Evolutionary conservation across 2,888 invertebrate species (phyloP).

Genomic region (Sipunculus nudus): DNA sequence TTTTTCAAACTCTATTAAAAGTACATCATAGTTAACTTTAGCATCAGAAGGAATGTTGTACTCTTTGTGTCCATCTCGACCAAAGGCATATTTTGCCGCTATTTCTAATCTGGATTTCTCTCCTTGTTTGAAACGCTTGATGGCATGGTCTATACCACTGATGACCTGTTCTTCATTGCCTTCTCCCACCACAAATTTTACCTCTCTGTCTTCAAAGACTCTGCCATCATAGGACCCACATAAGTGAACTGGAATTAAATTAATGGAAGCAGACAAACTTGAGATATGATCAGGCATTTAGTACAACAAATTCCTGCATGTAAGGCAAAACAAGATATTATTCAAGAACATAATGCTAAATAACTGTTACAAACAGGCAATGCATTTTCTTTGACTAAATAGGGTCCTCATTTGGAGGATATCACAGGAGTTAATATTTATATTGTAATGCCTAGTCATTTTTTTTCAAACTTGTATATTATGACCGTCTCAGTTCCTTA

Average conservation of each 20-base stretch:
- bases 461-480: no score
- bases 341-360: no score
- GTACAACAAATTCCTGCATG: no score
- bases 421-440: no score
- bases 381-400: no score
- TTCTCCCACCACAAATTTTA: conserved; percentile 87
- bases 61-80: conserved; percentile 75
- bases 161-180: conserved; percentile 80
- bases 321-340: no score
- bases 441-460: no score
- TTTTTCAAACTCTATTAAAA: conserved; percentile 85
- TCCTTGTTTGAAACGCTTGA: conserved; percentile 79
- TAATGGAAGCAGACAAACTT: no score
- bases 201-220: conserved; percentile 83
- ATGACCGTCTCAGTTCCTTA: no score
- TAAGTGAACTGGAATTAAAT: conserved; percentile 75
- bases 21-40: conserved; percentile 76
- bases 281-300: no score
- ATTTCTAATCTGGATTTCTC: conserved; percentile 76
- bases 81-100: conserved; percentile 83
- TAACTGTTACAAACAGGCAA: no score
- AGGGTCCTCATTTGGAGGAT: no score
- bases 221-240: conserved; percentile 75
- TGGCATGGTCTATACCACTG: conserved; percentile 71
- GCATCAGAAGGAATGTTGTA: conserved; percentile 83